Conservation (phyloP, 2,113 vertebrate species). For the Ondatra zibethicus region DNA sequence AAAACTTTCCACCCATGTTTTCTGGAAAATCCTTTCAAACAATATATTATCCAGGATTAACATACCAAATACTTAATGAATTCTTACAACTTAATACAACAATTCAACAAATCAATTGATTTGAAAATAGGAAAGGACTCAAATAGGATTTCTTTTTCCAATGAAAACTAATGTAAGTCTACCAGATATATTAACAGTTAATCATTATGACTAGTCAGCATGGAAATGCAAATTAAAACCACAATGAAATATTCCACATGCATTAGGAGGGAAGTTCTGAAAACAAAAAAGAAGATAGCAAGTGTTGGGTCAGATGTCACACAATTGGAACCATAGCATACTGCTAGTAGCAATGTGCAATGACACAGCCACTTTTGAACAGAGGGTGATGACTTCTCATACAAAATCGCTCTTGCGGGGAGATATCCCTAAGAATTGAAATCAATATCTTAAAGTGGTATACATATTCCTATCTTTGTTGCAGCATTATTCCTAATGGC, state of each 20-base stretch:
- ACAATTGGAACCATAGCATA: background rate
- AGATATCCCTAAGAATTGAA: background rate
- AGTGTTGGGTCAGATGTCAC: background rate
- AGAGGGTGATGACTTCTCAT: background rate
- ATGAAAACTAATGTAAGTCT: background rate
- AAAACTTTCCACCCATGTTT: background rate
- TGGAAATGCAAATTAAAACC: background rate
- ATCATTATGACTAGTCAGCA: background rate
- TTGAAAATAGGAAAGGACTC: background rate
- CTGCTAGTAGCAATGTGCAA: background rate
- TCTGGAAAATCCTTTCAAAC: background rate
- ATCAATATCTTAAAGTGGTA: background rate
- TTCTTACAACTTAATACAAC: background rate
- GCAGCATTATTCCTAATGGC: background rate
- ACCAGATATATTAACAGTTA: background rate
- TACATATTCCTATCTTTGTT: background rate
- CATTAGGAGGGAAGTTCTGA: background rate
- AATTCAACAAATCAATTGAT: background rate
- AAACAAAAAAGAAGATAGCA: background rate
- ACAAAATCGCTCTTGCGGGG: background rate
- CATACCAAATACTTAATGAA: background rate
- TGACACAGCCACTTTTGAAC: background rate
- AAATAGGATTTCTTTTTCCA: background rate
- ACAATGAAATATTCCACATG: background rate
- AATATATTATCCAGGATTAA: background rate